These are phyloP conservation scores for Tetragnatha versicolor DNA, from an alignment of 1,140 invertebrate species.

Conservation along the genomic window DNA sequence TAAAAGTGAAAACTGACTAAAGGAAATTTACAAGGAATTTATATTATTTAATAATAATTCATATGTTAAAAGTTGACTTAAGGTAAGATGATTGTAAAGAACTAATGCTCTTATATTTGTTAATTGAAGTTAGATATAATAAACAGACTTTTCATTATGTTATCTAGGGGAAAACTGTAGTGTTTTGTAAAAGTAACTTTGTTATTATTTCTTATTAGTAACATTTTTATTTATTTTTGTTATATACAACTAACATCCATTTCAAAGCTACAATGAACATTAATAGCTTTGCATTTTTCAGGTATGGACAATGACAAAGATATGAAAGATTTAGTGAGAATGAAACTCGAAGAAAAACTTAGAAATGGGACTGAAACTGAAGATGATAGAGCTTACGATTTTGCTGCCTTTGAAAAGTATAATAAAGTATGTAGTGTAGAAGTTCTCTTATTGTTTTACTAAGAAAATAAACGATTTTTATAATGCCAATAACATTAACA, in stretches of 20 bases:
- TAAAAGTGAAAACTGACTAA: no score
- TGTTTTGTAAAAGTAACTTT: not conserved
- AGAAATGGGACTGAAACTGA: constrained; percentile 59
- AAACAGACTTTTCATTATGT: no score
- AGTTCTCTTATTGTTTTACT: not conserved
- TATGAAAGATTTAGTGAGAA: constrained; percentile 64
- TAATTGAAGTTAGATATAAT: no score
- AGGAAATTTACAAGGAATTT: no score
- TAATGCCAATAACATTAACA: no score
- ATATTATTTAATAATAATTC: no score
- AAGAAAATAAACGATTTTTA: not conserved
- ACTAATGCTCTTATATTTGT: no score
- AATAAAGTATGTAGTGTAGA: constrained; percentile 57
- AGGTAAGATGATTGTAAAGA: no score
- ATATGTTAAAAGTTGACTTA: no score
- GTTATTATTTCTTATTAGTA: not conserved
- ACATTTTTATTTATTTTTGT: not conserved
- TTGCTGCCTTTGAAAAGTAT: constrained; percentile 65
- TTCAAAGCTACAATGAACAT: not conserved
- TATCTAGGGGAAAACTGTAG: no score
- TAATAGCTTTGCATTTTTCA: constrained; percentile 18
- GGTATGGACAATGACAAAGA: constrained; percentile 65
- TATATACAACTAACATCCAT: not conserved
- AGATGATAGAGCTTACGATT: constrained; percentile 13
- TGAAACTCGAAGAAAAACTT: constrained; percentile 64